phyloP scores from a whole-genome alignment of 2,797 vertebrate genomes.

The Gobio occitaniae region DNA sequence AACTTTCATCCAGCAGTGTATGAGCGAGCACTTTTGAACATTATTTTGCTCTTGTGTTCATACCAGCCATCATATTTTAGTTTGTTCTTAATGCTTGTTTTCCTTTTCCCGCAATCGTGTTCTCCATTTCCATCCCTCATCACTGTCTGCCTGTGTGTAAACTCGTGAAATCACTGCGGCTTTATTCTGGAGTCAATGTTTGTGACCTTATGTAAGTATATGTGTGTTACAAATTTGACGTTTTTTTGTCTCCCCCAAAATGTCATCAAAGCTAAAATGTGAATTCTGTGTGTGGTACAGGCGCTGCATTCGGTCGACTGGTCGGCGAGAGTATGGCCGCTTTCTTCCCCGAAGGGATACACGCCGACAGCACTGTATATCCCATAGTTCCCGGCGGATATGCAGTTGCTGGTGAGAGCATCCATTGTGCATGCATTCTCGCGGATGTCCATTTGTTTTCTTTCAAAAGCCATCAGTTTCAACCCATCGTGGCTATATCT shows the following conservation, averaged over 20 bases:
- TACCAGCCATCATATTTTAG: constrained; percentile 33
- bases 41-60: constrained; percentile 46
- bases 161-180: constrained; percentile 43
- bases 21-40: constrained; percentile 19
- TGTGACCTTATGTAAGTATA: constrained; percentile 54
- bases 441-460: constrained; percentile 23
- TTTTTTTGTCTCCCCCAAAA: not conserved
- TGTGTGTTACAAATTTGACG: not conserved
- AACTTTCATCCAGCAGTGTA: not conserved
- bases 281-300: constrained; percentile 70
- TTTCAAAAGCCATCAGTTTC: constrained; percentile 50
- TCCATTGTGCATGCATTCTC: constrained; percentile 12
- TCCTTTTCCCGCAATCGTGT: constrained; percentile 52
- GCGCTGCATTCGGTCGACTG: constrained; percentile 94
- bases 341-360: constrained; percentile 96
- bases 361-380: constrained; percentile 88
- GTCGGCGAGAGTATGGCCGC: constrained; percentile 96
- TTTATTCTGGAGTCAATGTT: constrained; percentile 50
- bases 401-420: constrained; percentile 91
- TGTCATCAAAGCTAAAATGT: not conserved
- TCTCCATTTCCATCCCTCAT: constrained; percentile 57
- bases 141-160: constrained; percentile 56
- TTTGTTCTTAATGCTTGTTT: constrained; percentile 54
- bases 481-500: constrained; percentile 35
- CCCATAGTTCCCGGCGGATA: constrained; percentile 96